phyloP scores from a whole-genome alignment of 53 echinoderm and acorn worm species.

The Holothuria leucospilota region DNA sequence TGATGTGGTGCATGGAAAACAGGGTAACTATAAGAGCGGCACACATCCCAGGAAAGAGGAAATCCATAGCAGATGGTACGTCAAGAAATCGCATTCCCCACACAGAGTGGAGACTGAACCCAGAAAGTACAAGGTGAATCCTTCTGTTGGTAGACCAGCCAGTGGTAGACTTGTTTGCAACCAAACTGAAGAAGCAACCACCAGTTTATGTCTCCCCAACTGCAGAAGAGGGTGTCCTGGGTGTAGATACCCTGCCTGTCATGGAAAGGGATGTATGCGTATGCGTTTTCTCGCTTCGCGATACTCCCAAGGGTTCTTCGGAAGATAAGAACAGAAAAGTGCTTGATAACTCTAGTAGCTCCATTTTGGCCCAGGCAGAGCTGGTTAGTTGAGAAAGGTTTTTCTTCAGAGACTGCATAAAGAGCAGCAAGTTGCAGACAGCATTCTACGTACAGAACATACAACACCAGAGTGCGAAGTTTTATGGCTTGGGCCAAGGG shows the following conservation, averaged over 20 bases:
- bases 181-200: background rate
- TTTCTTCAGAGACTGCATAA: too few relatives aligned
- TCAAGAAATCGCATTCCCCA: background rate
- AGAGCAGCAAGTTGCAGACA: too few relatives aligned
- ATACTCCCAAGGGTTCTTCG: background rate
- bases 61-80: background rate
- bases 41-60: background rate
- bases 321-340: slow-evolving; percentile 21
- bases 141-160: too few relatives aligned
- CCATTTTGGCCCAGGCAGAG: too few relatives aligned
- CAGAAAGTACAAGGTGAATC: too few relatives aligned
- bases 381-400: too few relatives aligned
- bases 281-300: slow-evolving; percentile 21
- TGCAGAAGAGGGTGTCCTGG: background rate
- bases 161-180: too few relatives aligned
- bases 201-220: slow-evolving; percentile 32
- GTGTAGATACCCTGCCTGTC: slow-evolving; percentile 22
- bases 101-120: slow-evolving; percentile 36
- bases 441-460: too few relatives aligned
- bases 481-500: too few relatives aligned
- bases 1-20: background rate
- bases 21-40: background rate
- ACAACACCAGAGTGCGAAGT: too few relatives aligned
- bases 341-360: slow-evolving; percentile 11
- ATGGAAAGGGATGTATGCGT: slow-evolving; percentile 29